Evolutionary conservation across 2,113 vertebrate species (phyloP).

Genomic region (Oenanthe melanoleuca): DNA sequence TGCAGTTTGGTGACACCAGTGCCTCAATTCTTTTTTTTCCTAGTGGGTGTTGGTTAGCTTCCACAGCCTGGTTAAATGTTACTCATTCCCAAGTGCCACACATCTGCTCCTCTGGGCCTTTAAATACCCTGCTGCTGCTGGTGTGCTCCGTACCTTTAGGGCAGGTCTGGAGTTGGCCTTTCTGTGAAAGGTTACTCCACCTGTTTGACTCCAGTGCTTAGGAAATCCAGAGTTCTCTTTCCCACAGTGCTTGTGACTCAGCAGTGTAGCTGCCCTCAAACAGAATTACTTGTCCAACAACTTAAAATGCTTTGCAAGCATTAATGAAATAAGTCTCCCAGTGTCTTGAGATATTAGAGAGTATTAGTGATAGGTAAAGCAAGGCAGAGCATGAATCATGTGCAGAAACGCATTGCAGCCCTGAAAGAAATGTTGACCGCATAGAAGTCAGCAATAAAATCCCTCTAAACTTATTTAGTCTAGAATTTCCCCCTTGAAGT

Average conservation of each 20-base stretch:
- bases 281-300: slow-evolving; percentile 46
- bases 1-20: neutral
- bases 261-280: slow-evolving; percentile 18
- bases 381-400: neutral
- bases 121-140: slow-evolving; percentile 2
- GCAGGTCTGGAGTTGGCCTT: slow-evolving; percentile 52
- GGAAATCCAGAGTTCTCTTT: slow-evolving; percentile 49
- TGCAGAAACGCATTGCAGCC: neutral
- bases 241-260: slow-evolving; percentile 60
- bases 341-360: neutral
- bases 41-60: neutral
- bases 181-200: slow-evolving; percentile 40
- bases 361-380: slow-evolving; percentile 13
- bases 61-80: neutral
- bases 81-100: neutral
- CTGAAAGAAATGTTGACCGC: neutral
- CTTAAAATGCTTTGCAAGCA: slow-evolving; percentile 57
- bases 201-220: slow-evolving; percentile 42
- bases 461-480: neutral
- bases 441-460: neutral
- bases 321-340: slow-evolving; percentile 17
- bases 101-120: slow-evolving; percentile 22
- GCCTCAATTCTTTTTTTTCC: neutral
- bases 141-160: neutral
- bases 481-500: neutral